phyloP scores from a whole-genome alignment of 2,797 vertebrate genomes.

The Margarornis squamiger region DNA sequence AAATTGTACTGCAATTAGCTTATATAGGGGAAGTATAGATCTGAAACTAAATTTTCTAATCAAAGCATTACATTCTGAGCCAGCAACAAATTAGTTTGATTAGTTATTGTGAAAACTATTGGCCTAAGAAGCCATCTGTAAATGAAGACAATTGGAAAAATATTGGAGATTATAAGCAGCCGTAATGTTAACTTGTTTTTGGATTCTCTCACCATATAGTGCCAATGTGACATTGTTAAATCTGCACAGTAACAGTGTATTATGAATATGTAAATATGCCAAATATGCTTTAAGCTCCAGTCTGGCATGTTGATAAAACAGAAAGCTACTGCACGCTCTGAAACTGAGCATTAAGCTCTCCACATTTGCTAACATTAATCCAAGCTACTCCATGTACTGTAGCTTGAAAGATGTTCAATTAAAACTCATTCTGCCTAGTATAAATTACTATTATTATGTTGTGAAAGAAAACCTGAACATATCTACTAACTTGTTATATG shows the following conservation, averaged over 20 bases:
- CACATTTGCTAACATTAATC: conserved; percentile 60
- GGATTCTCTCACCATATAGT: not conserved
- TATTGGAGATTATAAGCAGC: not conserved
- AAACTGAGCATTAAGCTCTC: conserved; percentile 54
- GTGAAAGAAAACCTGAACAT: conserved; percentile 49
- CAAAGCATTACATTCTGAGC: not conserved
- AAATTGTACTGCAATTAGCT: not conserved
- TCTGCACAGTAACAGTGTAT: conserved; percentile 10
- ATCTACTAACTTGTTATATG: conserved; percentile 24
- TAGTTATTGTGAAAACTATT: conserved; percentile 5
- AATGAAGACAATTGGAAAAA: conserved; percentile 26
- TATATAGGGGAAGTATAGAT: not conserved
- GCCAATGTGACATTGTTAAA: conserved; percentile 33
- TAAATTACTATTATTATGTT: conserved; percentile 60
- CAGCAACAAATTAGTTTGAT: conserved; percentile 2
- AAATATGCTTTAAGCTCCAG: conserved; percentile 50
- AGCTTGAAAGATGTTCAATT: conserved; percentile 67
- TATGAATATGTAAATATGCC: conserved; percentile 63
- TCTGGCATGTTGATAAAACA: conserved; percentile 62
- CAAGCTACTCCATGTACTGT: not conserved
- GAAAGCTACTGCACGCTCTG: conserved; percentile 26
- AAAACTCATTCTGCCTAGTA: conserved; percentile 61
- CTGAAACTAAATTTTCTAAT: conserved; percentile 6
- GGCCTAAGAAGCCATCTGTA: not conserved
- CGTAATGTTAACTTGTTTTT: not conserved